phyloP scores from a whole-genome alignment of 2,797 vertebrate species.

The Pantherophis vulpinus region DNA sequence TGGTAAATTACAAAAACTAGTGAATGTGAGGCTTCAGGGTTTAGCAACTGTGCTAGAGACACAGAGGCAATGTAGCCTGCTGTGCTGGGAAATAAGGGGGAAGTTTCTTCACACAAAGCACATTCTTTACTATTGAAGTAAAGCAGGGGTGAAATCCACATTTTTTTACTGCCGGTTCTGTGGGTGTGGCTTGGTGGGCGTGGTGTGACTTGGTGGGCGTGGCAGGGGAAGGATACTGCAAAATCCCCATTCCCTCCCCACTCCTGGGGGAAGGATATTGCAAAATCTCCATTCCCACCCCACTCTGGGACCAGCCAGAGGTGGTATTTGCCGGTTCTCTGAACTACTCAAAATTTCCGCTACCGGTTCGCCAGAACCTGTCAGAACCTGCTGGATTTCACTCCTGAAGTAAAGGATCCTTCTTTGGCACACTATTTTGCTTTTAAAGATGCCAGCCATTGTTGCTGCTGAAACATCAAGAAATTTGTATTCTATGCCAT shows the following conservation, averaged over 20 bases:
- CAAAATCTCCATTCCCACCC: too few relatives aligned
- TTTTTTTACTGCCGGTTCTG: too few relatives aligned
- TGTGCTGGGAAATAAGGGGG: not conserved
- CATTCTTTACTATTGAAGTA: not conserved
- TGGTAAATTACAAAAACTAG: not conserved
- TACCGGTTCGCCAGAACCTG: too few relatives aligned
- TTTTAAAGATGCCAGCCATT: not conserved
- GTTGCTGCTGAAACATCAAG: not conserved
- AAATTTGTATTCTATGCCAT: not conserved
- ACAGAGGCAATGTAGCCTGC: not conserved
- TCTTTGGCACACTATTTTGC: not conserved
- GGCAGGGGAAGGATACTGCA: too few relatives aligned
- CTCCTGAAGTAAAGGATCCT: not conserved
- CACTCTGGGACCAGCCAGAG: too few relatives aligned
- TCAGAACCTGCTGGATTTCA: too few relatives aligned
- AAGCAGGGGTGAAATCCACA: not conserved
- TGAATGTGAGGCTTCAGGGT: not conserved
- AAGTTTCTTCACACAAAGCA: not conserved
- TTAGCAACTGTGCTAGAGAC: not conserved
- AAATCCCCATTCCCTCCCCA: too few relatives aligned
- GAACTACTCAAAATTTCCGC: too few relatives aligned
- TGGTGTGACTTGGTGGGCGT: too few relatives aligned
- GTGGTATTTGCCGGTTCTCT: too few relatives aligned
- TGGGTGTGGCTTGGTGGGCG: too few relatives aligned
- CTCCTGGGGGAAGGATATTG: too few relatives aligned